Evolutionary conservation across 37 sponge, comb jelly and placozoan genomes (phyloP).

Genomic region (Spongilla lacustris): DNA sequence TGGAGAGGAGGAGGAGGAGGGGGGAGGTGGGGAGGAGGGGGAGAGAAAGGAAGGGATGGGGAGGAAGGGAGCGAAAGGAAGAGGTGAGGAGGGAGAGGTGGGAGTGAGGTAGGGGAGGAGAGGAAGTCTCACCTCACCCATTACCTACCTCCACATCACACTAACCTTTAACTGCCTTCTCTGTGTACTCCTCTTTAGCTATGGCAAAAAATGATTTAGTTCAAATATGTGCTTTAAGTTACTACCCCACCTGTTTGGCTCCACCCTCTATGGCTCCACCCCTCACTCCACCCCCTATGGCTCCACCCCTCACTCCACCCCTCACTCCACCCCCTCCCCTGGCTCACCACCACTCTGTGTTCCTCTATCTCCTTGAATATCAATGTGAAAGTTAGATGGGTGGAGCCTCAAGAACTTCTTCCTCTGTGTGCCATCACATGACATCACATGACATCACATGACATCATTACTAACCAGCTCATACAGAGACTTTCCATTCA

Average conservation of each 20-base stretch:
- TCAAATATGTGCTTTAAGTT: too few relatives aligned
- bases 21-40: not conserved
- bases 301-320: not conserved
- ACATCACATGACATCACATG: not conserved
- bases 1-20: not conserved
- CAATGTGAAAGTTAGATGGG: not conserved
- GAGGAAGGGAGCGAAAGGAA: not conserved
- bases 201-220: not conserved
- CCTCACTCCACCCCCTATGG: not conserved
- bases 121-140: not conserved
- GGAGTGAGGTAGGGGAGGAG: too few relatives aligned
- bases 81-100: slow-evolving; percentile 23
- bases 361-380: not conserved
- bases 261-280: not conserved
- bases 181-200: not conserved
- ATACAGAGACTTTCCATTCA: not conserved
- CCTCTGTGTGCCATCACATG: not conserved
- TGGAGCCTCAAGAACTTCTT: not conserved
- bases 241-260: not conserved
- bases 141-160: not conserved
- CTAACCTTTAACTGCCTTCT: not conserved
- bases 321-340: not conserved
- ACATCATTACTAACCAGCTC: slow-evolving; percentile 74
- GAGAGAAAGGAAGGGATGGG: not conserved
- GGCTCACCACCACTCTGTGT: not conserved